Base-by-base conservation (phyloP, 2,888 invertebrate genomes). In the Galerucella nymphaeae region DNA sequence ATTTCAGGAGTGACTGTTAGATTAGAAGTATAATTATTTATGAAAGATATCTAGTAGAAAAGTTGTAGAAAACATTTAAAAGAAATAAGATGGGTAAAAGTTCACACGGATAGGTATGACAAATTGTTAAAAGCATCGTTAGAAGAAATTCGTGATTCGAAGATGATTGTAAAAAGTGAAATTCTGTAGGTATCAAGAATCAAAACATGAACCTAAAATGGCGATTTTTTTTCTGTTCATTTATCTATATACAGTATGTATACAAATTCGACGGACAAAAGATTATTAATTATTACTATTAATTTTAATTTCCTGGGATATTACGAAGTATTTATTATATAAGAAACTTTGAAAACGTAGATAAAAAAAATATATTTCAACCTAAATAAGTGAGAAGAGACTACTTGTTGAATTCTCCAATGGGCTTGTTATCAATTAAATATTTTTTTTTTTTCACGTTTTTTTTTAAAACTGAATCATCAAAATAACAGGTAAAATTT, bases 161-260 rank as follows among this genome's bases (percentile, higher is more conserved):
- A 53, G 16, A 53, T 53, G 10, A 53, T 53, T 53, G 53, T 53
- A 10, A 53, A 53, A 53, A 53, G 53, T 53, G 53, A 53, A 53
- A 53, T 18, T 53, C 10, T 16, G 1, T 2, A 18, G 10, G 4
- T 48, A 48, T 48, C 48, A 2, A 53, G 16, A 53, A 18, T 53
- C 4, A 10, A 3, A 53, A 53, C 18, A 53, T 10, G 2, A 18
- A 48, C 48, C 14, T 14, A 10, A 18, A 53, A 53, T 18, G 53
- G 10, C 16, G 18, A 53, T 45, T 45, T 45, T 45, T 13, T 14
- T 45, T 45, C 0, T 45, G 14, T 45, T 0, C 45, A 10, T 45
- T 45, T 8, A 30, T 6, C 8, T 30, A 30, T 30, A 30, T 30
- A 30, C 30, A 30, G 30, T 0, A 30, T 30, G 8, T 8, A 30